Percentiles rank a stretch among this genome's conserved stretches.
phyloP scores from a whole-genome alignment of 1,140 invertebrate species.

The Meloidogyne exigua region DNA sequence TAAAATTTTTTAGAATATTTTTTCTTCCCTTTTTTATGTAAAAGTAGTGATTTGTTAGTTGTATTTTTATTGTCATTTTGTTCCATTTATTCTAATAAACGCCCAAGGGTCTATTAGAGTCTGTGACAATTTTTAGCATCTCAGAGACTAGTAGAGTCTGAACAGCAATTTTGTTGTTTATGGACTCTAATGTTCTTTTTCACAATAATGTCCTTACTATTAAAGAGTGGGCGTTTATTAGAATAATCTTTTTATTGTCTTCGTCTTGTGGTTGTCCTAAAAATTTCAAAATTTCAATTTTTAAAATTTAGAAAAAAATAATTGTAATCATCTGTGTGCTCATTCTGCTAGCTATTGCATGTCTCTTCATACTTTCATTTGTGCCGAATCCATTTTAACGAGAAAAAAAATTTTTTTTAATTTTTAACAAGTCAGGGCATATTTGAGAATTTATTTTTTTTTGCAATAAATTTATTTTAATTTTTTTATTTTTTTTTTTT shows the following conservation, averaged over 20 bases:
- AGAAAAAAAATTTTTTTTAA: not conserved
- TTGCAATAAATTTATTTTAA: not conserved
- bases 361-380: constrained; percentile 63
- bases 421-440: not conserved
- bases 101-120: too few species aligned
- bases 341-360: constrained; percentile 80
- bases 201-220: not conserved
- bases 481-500: not conserved
- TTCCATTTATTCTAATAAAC: too few species aligned
- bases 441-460: not conserved
- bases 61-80: too few species aligned
- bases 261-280: not conserved
- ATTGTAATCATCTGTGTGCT: constrained; percentile 95
- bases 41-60: too few species aligned
- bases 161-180: too few species aligned
- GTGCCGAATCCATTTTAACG: constrained; percentile 58
- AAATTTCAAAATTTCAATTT: not conserved
- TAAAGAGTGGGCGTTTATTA: too few species aligned
- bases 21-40: too few species aligned
- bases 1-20: too few species aligned
- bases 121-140: too few species aligned
- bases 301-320: constrained; percentile 90
- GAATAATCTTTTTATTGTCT: not conserved
- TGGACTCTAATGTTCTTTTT: too few species aligned
- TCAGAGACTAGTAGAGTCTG: too few species aligned